Base-by-base conservation (phyloP, 2,113 vertebrate species). In the Corynorhinus townsendii region DNA sequence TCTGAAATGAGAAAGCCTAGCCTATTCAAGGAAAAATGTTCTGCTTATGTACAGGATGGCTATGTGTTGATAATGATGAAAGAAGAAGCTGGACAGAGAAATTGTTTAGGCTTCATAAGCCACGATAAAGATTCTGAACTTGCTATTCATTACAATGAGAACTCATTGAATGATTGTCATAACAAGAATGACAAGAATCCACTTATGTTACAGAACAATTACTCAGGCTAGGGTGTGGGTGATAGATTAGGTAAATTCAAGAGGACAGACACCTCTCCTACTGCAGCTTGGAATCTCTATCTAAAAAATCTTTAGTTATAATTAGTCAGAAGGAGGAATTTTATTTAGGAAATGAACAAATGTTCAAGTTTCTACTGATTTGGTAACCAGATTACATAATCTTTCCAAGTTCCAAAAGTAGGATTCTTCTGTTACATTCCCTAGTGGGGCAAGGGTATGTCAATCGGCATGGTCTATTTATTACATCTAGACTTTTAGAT, bases 281-380 rank as follows among this genome's bases (percentile, higher is more conserved):
- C 45, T n/a, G 56, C 17, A 89, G 38, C 5, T 30, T 43, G 24
- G 24, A 43, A 22, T 72, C 20, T 94, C 62, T 64, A 10, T 3
- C 33, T 84, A 49, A 5, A 66, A 86, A 73, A 12, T 86, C 8
- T 79, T 81, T 43, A 43, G 26, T 26, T 35, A 38, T 9, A 62
- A 7, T 69, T 75, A 15, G 77, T 82, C 47, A 75, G 66, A 92
- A 94, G 12, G 22, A 94, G 15, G 17, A 54, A 22, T 4, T 11
- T 76, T 92, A 80, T 19, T 84, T 68, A 85, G 68, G 17, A 89
- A 83, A 90, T 45, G 68, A 86, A 8, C 5, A 86, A 95, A 90
- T 54, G 43, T 77, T 93, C 24, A 15, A 73, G 73, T 90, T 94
- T 93, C 22, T 93, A 49, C 10, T 88, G 45, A 90, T 35, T 92